Evolutionary conservation across 1,140 invertebrate genomes (phyloP).

Genomic region (Drosophila eugracilis): DNA sequence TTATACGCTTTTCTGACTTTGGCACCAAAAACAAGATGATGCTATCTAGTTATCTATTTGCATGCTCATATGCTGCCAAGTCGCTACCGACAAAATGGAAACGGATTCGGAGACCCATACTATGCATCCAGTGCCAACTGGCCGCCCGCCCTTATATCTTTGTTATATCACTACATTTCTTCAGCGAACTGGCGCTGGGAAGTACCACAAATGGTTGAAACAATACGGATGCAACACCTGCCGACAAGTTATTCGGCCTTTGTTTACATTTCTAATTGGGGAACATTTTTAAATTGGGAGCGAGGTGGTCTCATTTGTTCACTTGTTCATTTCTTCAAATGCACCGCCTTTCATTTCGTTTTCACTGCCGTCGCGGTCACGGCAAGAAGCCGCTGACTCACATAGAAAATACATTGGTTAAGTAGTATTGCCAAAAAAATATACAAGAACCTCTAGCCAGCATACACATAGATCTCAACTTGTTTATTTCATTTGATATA

Average conservation of each 20-base stretch:
- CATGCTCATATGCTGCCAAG: constrained; percentile 37
- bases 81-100: constrained; percentile 15
- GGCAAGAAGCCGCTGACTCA: constrained; percentile 63
- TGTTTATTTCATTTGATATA: constrained; percentile 10
- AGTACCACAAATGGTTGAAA: background rate
- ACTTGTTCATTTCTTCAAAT: constrained; percentile 41
- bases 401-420: constrained; percentile 33
- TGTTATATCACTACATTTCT: constrained; percentile 14
- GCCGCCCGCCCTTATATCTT: constrained; percentile 22
- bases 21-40: constrained; percentile 52
- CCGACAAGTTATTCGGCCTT: constrained; percentile 34
- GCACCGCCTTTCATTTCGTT: constrained; percentile 57
- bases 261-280: constrained; percentile 61
- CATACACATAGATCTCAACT: constrained; percentile 17
- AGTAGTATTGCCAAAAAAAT: constrained; percentile 54
- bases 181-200: no score
- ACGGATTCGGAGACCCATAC: constrained; percentile 19
- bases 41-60: constrained; percentile 44
- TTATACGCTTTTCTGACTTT: constrained; percentile 72
- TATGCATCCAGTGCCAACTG: constrained; percentile 44
- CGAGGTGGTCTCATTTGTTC: constrained; percentile 40
- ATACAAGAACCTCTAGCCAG: constrained; percentile 14
- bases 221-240: constrained; percentile 47
- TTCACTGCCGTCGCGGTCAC: constrained; percentile 65
- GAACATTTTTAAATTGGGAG: constrained; percentile 13